These are phyloP conservation scores for Rostratula benghalensis DNA, from an alignment of 2,113 vertebrate species.

Conservation along the genomic window DNA sequence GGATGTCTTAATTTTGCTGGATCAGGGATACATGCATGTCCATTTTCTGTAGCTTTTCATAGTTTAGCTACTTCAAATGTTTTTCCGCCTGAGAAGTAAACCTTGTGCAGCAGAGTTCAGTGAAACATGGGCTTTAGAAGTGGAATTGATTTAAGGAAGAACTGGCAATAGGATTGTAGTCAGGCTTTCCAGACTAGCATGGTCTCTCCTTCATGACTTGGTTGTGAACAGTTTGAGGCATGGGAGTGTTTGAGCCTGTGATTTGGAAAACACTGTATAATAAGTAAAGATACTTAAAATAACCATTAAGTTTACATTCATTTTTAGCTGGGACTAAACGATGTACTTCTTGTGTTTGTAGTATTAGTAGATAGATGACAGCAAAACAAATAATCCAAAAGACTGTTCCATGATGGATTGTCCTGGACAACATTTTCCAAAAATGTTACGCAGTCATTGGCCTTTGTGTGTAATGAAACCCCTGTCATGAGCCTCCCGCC, in stretches of 20 bases:
- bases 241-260: not conserved
- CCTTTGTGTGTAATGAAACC: slow-evolving; percentile 53
- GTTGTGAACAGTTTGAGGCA: not conserved
- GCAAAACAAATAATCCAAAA: slow-evolving; percentile 4
- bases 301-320: not conserved
- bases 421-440: slow-evolving; percentile 12
- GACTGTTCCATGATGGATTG: not conserved
- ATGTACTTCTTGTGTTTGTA: not conserved
- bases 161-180: not conserved
- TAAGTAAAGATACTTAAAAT: not conserved
- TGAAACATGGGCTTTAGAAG: not conserved
- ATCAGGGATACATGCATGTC: not conserved
- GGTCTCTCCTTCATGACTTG: not conserved
- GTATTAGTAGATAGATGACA: not conserved
- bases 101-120: not conserved
- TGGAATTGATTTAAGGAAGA: not conserved
- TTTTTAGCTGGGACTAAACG: not conserved
- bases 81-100: not conserved
- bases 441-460: not conserved
- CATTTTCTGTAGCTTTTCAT: not conserved
- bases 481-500: not conserved
- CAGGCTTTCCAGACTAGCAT: not conserved
- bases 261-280: not conserved
- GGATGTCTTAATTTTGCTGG: not conserved
- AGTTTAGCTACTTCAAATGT: not conserved